Conservation (phyloP, 2,797 vertebrate species). For the Synaphobranchus kaupii region DNA sequence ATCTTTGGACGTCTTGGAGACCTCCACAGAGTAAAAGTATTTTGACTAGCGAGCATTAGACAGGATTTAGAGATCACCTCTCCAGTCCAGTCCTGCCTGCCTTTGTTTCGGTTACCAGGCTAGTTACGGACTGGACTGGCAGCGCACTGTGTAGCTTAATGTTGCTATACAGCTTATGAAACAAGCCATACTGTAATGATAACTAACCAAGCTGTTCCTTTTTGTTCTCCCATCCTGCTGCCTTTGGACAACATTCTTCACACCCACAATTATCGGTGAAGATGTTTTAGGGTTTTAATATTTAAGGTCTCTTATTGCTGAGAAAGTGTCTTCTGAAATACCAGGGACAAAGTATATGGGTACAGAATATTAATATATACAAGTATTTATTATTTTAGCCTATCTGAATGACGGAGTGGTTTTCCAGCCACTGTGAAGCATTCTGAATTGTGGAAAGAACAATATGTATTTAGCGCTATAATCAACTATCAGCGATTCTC, state of each 20-base stretch:
- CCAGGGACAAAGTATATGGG: slow-evolving; percentile 28
- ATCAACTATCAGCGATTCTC: background rate
- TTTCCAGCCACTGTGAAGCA: slow-evolving; percentile 22
- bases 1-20: slow-evolving; percentile 16
- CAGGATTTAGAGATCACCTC: slow-evolving; percentile 35
- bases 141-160: slow-evolving; percentile 48
- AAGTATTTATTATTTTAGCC: slow-evolving; percentile 3
- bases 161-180: slow-evolving; percentile 50
- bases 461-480: slow-evolving; percentile 33
- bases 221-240: slow-evolving; percentile 37
- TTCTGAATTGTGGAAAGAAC: slow-evolving; percentile 8
- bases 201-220: slow-evolving; percentile 15
- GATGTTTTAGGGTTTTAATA: slow-evolving; percentile 7
- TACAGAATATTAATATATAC: slow-evolving; percentile 26
- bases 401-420: slow-evolving; percentile 3
- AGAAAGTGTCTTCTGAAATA: slow-evolving; percentile 23
- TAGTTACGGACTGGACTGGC: slow-evolving; percentile 15
- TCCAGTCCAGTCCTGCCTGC: slow-evolving; percentile 46
- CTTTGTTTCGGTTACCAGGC: slow-evolving; percentile 47
- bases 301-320: slow-evolving; percentile 10
- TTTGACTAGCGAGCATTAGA: slow-evolving; percentile 38
- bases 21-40: slow-evolving; percentile 25
- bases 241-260: slow-evolving; percentile 42
- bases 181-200: slow-evolving; percentile 58
- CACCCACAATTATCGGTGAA: slow-evolving; percentile 13